Evolutionary conservation across 2,113 vertebrate genomes (phyloP).

Genomic region (Apus apus): DNA sequence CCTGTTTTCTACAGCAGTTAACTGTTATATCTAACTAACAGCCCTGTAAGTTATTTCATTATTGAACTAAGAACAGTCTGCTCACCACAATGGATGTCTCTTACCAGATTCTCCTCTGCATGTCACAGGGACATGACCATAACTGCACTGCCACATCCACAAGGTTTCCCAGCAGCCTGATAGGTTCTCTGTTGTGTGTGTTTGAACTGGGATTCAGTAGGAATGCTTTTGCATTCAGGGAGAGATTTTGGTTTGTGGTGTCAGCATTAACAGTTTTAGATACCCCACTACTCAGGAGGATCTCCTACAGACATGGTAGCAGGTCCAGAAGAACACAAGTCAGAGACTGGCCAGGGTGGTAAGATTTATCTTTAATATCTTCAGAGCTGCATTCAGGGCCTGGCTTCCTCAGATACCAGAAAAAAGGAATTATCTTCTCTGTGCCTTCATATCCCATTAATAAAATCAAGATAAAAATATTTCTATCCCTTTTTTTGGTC

Average conservation of each 20-base stretch:
- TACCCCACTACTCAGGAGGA: neutral
- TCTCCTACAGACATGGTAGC: neutral
- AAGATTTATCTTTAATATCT: neutral
- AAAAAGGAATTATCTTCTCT: neutral
- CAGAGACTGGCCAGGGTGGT: neutral
- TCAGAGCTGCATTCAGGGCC: neutral
- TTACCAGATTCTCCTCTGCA: neutral
- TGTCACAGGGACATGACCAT: neutral
- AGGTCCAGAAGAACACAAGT: neutral
- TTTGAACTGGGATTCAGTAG: neutral
- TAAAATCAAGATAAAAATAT: neutral
- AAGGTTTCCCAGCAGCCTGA: neutral
- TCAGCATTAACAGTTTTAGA: neutral
- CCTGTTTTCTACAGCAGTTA: neutral
- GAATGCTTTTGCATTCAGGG: neutral
- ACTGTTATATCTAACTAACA: neutral
- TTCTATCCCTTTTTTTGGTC: neutral
- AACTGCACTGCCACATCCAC: neutral
- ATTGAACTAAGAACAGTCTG: neutral
- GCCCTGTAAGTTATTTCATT: neutral
- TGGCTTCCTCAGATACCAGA: neutral
- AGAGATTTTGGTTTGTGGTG: neutral
- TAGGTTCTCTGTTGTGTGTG: neutral
- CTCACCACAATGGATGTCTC: fast-evolving
- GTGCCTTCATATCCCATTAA: neutral